Conservation (phyloP, 2,797 vertebrate genomes). For the Paratrypauchen microcephalus region DNA sequence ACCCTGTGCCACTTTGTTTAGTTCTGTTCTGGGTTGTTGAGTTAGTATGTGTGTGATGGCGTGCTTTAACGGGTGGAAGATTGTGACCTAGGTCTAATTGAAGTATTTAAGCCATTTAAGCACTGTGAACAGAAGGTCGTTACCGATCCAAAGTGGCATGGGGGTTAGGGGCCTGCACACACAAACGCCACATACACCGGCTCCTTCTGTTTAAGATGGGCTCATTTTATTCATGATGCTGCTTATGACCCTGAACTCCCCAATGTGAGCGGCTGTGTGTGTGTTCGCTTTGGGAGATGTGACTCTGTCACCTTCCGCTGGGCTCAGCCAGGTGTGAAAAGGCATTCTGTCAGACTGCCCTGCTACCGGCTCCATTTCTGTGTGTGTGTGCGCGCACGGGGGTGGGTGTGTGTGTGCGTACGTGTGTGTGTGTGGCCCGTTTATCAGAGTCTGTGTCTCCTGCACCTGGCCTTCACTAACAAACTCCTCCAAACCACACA, state of each 20-base stretch:
- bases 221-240: constrained; percentile 81
- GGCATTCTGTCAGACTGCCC: constrained; percentile 84
- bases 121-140: constrained; percentile 79
- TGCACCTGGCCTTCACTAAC: constrained; percentile 81
- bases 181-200: constrained; percentile 53
- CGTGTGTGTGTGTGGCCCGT: constrained; percentile 43
- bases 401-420: constrained; percentile 12
- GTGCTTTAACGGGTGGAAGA: constrained; percentile 78
- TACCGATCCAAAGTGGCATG: constrained; percentile 76
- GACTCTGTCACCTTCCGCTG: constrained; percentile 82
- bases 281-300: constrained; percentile 75
- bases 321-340: constrained; percentile 86
- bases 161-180: constrained; percentile 61
- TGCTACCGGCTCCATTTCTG: constrained; percentile 78
- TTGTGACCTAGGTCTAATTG: constrained; percentile 80
- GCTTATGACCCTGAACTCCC: constrained; percentile 80
- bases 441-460: constrained; percentile 67
- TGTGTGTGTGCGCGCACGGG: constrained; percentile 29
- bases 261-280: constrained; percentile 65
- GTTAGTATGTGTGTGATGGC: constrained; percentile 40
- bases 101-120: constrained; percentile 79
- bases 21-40: constrained; percentile 25
- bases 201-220: constrained; percentile 75
- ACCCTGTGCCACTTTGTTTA: constrained; percentile 21
- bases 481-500: constrained; percentile 75